phyloP scores from a whole-genome alignment of 1,140 invertebrate genomes.

The Phocides pigmalion region DNA sequence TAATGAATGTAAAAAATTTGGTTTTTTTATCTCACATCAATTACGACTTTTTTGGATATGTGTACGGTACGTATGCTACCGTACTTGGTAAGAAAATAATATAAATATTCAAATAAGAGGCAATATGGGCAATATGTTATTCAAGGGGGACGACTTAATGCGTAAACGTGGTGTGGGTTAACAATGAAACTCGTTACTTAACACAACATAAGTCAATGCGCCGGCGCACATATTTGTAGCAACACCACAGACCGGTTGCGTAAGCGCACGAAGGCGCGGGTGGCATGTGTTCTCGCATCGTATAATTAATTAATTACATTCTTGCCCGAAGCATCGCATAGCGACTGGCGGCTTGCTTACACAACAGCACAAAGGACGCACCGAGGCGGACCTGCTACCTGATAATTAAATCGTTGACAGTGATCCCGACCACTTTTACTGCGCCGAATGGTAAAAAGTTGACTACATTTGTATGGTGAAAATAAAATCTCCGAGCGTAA shows the following conservation, averaged over 20 bases:
- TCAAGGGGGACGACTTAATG: not conserved
- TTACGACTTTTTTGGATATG: no score
- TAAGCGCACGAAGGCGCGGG: constrained; percentile 29
- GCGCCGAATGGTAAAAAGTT: not conserved
- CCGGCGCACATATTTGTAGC: constrained; percentile 26
- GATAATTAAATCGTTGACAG: constrained; percentile 9
- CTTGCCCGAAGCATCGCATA: constrained; percentile 35
- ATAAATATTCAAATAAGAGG: not conserved
- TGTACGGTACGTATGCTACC: no score
- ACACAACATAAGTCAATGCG: constrained; percentile 17
- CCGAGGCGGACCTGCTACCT: not conserved
- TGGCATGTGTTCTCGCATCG: constrained; percentile 37
- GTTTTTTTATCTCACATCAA: no score
- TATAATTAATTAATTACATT: constrained; percentile 57
- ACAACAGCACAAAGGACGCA: constrained; percentile 4
- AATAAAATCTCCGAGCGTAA: no score
- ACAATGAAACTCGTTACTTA: constrained; percentile 30
- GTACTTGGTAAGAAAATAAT: not conserved
- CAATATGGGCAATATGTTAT: not conserved
- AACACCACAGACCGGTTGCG: constrained; percentile 40
- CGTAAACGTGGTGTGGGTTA: constrained; percentile 8
- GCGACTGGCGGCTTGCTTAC: constrained; percentile 11
- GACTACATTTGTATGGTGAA: not conserved
- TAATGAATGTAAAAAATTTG: no score
- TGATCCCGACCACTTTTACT: not conserved